Conservation (phyloP, 2,888 invertebrate genomes). For the Sesia apiformis region DNA sequence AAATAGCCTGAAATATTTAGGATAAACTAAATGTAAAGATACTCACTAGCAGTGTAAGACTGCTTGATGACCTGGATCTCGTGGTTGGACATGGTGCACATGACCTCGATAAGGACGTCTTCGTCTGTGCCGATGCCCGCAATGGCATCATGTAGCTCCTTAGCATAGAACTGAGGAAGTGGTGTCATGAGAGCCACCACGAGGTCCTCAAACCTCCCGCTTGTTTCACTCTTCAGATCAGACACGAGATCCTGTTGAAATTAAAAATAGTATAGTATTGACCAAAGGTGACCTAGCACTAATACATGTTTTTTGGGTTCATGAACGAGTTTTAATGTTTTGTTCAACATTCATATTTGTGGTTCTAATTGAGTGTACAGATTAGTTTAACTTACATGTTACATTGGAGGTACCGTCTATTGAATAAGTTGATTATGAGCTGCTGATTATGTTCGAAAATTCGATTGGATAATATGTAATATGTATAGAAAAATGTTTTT, state of each 20-base stretch:
- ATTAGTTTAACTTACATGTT: too few species aligned
- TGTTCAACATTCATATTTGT: too few species aligned
- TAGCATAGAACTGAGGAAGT: constrained; percentile 87
- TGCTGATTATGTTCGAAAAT: too few species aligned
- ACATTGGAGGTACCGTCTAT: too few species aligned
- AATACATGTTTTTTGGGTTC: too few species aligned
- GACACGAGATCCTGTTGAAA: constrained; percentile 79
- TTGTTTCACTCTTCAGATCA: constrained; percentile 90
- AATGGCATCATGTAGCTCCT: constrained; percentile 88
- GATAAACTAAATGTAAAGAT: background rate
- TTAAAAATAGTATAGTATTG: background rate
- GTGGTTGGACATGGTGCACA: constrained; percentile 90
- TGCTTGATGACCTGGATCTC: constrained; percentile 87
- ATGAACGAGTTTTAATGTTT: too few species aligned
- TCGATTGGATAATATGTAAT: too few species aligned
- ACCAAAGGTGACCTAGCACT: too few species aligned
- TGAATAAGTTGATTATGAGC: too few species aligned
- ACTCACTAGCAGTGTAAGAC: constrained; percentile 85
- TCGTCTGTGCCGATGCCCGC: constrained; percentile 89
- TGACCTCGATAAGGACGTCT: constrained; percentile 89
- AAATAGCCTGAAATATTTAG: too few species aligned
- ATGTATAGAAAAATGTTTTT: too few species aligned
- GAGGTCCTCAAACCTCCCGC: constrained; percentile 90
- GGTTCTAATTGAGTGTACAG: too few species aligned
- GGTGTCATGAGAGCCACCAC: constrained; percentile 90